These are phyloP conservation scores for Stictonetta naevosa DNA, from an alignment of 2,113 vertebrate genomes.

Conservation along the genomic window DNA sequence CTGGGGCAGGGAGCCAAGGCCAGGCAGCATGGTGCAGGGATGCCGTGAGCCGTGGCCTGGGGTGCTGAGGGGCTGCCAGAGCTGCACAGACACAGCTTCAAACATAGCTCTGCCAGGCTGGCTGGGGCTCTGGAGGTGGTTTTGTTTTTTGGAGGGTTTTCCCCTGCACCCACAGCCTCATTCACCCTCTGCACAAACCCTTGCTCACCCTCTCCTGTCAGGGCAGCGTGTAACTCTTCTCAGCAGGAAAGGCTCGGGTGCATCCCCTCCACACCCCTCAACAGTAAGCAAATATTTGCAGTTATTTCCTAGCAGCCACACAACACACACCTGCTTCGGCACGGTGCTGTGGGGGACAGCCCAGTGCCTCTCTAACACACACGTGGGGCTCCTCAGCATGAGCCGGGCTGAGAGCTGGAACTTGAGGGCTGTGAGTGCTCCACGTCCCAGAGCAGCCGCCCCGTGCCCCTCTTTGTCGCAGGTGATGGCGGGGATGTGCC, in stretches of 20 bases:
- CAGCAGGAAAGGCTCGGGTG: neutral
- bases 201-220: neutral
- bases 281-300: neutral
- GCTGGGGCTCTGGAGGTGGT: neutral
- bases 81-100: accelerated
- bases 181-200: neutral
- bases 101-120: neutral
- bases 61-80: neutral
- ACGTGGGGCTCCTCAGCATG: neutral
- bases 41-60: accelerated
- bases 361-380: accelerated
- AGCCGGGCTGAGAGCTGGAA: neutral
- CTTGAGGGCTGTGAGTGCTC: neutral
- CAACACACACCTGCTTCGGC: neutral
- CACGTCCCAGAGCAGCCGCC: neutral
- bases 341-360: accelerated
- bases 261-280: neutral
- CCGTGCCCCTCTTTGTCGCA: neutral
- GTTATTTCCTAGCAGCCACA: neutral
- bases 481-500: neutral
- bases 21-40: neutral
- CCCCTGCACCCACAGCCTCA: neutral
- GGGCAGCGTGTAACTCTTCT: too few relatives aligned
- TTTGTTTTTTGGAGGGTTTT: neutral
- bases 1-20: neutral